These are phyloP conservation scores for Gobius niger DNA, from an alignment of 2,113 vertebrate species.

Conservation along the genomic window DNA sequence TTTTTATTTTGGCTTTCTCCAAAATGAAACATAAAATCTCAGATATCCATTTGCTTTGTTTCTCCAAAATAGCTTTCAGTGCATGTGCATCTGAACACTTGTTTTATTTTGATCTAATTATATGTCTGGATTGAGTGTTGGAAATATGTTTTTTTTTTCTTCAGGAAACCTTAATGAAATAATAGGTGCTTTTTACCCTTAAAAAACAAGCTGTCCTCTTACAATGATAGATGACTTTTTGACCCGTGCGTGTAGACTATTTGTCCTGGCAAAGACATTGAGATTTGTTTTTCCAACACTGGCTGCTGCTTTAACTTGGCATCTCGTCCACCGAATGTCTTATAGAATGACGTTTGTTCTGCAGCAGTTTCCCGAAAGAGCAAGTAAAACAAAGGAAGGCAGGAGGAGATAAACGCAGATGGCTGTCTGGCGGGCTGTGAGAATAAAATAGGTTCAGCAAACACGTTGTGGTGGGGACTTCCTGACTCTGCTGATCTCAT, in stretches of 20 bases:
- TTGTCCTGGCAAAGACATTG: constrained; percentile 47
- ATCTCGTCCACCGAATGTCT: constrained; percentile 1
- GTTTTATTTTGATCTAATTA: too few relatives aligned
- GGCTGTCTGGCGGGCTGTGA: constrained; percentile 15
- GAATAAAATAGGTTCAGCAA: neutral
- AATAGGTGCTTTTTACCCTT: constrained; percentile 62
- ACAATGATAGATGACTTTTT: constrained; percentile 58
- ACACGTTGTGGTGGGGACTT: constrained; percentile 38
- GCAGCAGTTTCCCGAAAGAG: constrained; percentile 8
- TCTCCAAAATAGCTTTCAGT: too few relatives aligned
- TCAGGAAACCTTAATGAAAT: constrained; percentile 55
- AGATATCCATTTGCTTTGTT: constrained; percentile 9
- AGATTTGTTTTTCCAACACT: constrained; percentile 35
- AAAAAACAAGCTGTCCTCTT: constrained; percentile 40
- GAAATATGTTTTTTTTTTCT: too few relatives aligned
- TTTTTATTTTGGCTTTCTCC: constrained; percentile 6
- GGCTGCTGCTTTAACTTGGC: constrained; percentile 38
- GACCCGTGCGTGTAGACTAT: constrained; percentile 35
- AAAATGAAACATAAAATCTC: neutral
- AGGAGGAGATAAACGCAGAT: neutral
- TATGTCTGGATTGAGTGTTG: constrained; percentile 34
- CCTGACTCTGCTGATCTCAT: constrained; percentile 12
- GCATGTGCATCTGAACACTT: too few relatives aligned
- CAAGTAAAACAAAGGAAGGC: neutral
- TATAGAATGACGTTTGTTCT: constrained; percentile 3